Percentiles rank a stretch among this genome's conserved stretches.
Conservation (phyloP, 2,113 vertebrate species). For the Lophotis ruficrista region DNA sequence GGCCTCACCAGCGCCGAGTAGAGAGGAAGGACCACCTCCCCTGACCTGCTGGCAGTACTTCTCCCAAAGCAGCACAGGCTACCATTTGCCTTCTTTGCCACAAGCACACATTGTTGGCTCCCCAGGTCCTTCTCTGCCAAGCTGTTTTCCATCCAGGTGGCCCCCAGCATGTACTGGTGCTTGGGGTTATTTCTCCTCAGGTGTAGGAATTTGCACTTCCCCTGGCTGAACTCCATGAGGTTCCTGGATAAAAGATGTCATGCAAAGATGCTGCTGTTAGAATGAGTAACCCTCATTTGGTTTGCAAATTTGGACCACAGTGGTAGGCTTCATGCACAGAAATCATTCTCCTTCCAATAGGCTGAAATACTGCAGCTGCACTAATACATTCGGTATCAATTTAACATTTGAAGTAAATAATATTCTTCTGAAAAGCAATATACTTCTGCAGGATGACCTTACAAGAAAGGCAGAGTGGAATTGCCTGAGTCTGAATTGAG, state of each 20-base stretch:
- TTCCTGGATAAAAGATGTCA: not conserved
- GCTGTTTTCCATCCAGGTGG: not conserved
- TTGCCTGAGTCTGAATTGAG: not conserved
- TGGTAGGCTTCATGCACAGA: not conserved
- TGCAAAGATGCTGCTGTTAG: not conserved
- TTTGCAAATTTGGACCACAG: not conserved
- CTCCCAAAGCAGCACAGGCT: not conserved
- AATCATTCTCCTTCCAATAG: not conserved
- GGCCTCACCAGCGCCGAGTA: not conserved
- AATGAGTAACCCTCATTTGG: not conserved
- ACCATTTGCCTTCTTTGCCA: rapidly evolving
- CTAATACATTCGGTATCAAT: not conserved
- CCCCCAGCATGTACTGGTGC: not conserved
- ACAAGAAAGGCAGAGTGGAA: not conserved
- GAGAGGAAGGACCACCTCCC: not conserved
- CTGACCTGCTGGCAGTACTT: not conserved
- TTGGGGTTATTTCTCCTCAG: not conserved
- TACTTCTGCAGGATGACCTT: not conserved
- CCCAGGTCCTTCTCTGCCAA: not conserved
- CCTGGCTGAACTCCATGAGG: not conserved
- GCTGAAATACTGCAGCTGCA: not conserved
- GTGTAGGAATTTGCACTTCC: not conserved
- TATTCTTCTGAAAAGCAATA: not conserved
- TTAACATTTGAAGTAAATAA: not conserved
- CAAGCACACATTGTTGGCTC: not conserved